phyloP scores from a whole-genome alignment of 1,140 invertebrate genomes.

The Drepana arcuata region DNA sequence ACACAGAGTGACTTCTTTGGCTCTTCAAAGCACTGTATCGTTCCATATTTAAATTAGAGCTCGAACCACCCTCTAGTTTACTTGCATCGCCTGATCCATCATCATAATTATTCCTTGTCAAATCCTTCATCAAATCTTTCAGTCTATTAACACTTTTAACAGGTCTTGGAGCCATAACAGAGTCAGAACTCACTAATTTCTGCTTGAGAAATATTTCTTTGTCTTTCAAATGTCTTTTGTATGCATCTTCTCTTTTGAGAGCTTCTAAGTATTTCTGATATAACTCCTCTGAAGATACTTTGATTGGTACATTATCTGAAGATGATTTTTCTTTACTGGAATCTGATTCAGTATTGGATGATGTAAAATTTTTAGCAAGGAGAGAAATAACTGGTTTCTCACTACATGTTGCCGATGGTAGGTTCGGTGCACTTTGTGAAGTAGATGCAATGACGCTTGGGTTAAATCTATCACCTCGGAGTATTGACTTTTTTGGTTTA shows the following conservation, averaged over 20 bases:
- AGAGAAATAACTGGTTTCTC: conserved; percentile 26
- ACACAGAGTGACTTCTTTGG: conserved; percentile 57
- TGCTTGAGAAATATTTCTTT: conserved; percentile 55
- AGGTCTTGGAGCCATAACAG: conserved; percentile 16
- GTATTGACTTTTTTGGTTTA: conserved; percentile 53
- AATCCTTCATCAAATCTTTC: conserved; percentile 52
- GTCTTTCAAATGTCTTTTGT: conserved; percentile 48
- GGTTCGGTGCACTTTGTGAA: conserved; percentile 56
- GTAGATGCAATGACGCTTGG: conserved; percentile 43
- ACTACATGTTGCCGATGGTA: conserved; percentile 27
- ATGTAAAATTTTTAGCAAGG: conserved; percentile 15
- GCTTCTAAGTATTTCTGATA: conserved; percentile 58
- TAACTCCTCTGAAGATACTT: conserved; percentile 55
- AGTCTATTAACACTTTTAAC: conserved; percentile 30
- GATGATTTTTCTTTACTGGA: conserved; percentile 40
- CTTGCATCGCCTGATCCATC: conserved; percentile 60
- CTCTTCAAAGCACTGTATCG: conserved; percentile 19
- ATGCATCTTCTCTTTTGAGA: conserved; percentile 49
- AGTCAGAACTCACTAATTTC: conserved; percentile 42
- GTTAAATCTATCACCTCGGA: conserved; percentile 46
- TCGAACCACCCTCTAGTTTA: conserved; percentile 41
- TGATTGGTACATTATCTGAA: conserved; percentile 29
- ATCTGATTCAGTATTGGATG: conserved; percentile 48
- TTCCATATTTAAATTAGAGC: conserved; percentile 21
- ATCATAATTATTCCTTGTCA: conserved; percentile 54